These are phyloP conservation scores for Meriones unguiculatus DNA, from an alignment of 2,113 vertebrate species.

Conservation along the genomic window DNA sequence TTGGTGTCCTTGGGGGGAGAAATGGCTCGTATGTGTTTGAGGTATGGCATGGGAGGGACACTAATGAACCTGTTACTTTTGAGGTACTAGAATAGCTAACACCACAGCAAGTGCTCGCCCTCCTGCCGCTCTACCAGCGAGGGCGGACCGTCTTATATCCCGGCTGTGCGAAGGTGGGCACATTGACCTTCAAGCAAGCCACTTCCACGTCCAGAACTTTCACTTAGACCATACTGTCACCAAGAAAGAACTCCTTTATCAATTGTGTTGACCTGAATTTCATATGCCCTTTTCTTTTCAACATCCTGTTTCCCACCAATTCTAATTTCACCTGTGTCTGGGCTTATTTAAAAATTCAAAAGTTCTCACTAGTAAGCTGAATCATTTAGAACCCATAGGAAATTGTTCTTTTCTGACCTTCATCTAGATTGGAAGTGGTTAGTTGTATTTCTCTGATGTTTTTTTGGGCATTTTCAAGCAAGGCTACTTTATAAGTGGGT, in stretches of 20 bases:
- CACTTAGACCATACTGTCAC: slow-evolving; percentile 92
- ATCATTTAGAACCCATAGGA: slow-evolving; percentile 78
- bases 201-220: slow-evolving; percentile 95
- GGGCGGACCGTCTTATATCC: no score
- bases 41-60: background rate
- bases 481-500: slow-evolving; percentile 59
- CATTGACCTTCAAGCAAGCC: no score
- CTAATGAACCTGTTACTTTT: slow-evolving; percentile 13
- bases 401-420: slow-evolving; percentile 80
- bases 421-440: slow-evolving; percentile 80
- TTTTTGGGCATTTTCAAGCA: slow-evolving; percentile 74
- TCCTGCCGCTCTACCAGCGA: no score
- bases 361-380: slow-evolving; percentile 69
- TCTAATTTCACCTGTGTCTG: slow-evolving; percentile 86
- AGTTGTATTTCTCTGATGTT: slow-evolving; percentile 74
- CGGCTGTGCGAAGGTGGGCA: no score
- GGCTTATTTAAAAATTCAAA: slow-evolving; percentile 84
- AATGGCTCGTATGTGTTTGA: background rate
- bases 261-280: slow-evolving; percentile 94
- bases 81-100: background rate
- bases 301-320: slow-evolving; percentile 88
- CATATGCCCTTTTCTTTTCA: slow-evolving; percentile 87
- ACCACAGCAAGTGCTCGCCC: no score
- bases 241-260: slow-evolving; percentile 93
- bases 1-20: slow-evolving; percentile 3